Evolutionary conservation across 2,888 invertebrate species (phyloP).

Genomic region (Meliscaeva auricollis): DNA sequence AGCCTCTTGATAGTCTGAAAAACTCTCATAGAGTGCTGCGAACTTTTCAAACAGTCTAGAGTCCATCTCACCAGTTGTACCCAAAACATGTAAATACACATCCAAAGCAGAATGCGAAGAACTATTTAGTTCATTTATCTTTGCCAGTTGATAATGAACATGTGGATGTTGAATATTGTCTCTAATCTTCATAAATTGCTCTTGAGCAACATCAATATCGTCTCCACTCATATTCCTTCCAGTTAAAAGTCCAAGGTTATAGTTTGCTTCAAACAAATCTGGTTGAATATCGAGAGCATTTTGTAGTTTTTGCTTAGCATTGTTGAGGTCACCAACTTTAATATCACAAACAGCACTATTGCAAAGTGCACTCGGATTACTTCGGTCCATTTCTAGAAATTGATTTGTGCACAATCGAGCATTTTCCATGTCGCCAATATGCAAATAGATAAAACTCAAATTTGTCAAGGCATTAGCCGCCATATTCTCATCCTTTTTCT

Average conservation of each 20-base stretch:
- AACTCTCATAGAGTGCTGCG: conserved; percentile 94
- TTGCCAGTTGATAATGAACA: conserved; percentile 90
- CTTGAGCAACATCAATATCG: conserved; percentile 90
- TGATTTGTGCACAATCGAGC: conserved; percentile 91
- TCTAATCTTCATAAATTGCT: conserved; percentile 86
- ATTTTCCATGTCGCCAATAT: conserved; percentile 92
- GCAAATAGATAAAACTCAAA: conserved; percentile 90
- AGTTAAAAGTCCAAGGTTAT: conserved; percentile 88
- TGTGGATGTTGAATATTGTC: conserved; percentile 84
- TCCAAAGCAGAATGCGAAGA: conserved; percentile 86
- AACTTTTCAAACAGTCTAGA: conserved; percentile 94
- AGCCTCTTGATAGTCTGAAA: conserved; percentile 96
- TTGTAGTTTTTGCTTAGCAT: conserved; percentile 89
- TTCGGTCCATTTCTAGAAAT: conserved; percentile 89
- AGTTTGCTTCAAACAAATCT: conserved; percentile 93
- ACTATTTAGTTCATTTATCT: conserved; percentile 87
- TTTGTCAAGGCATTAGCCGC: conserved; percentile 94
- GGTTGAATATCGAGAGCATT: conserved; percentile 92
- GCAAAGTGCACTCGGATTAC: conserved; percentile 92
- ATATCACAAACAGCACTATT: conserved; percentile 93
- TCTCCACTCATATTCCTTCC: conserved; percentile 84
- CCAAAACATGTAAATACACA: conserved; percentile 90
- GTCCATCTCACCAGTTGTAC: conserved; percentile 93
- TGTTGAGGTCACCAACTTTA: conserved; percentile 88
- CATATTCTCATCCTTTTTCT: conserved; percentile 93